Evolutionary conservation across 2,797 vertebrate species (phyloP), one percentile per base, ranked within the genome.

Genomic region (Melanotaenia parkinsoni): DNA sequence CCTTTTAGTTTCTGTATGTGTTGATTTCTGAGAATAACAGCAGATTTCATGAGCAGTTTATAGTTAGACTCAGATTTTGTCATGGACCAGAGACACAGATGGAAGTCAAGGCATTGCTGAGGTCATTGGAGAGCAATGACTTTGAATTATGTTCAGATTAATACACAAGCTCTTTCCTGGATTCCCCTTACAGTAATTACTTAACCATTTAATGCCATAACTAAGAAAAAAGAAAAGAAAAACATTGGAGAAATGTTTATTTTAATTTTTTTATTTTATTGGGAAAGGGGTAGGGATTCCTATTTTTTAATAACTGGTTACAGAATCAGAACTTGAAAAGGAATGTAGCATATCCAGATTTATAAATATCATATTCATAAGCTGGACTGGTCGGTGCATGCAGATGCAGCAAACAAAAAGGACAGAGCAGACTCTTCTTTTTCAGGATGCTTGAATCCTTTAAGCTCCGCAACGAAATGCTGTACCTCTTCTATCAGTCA

Each of bases 41-140:
- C 22, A 58, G 47, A 22, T 35, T 77, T 72, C 38, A 57, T 24
- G 30, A 47, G 20, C 45, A 77, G 57, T 64, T 69, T 20, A 71
- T 43, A 63, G 28, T 70, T 57, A 71, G 63, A 69, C 32, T 69
- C 28, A 14, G 37, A 37, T 71, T 80, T 62, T 33, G 75, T 70
- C 74, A 66, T 85, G 88, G 72, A 69, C 37, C 67, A 79, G 53
- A 82, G 43, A 73, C 24, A 53, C 56, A 78, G 63, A 74, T 32
- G 33, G 24, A 75, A 30, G 73, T 62, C 32, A 58, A 60, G 54
- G 56, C 63, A 58, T 28, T 16, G 13, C 1, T 5, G 26, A 13
- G 51, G 50, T 35, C 12, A 54, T 67, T 76, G 58, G 0, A 54
- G 54, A 54, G 54, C 40, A 54, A 16, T 32, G 20, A 38, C 69